Evolutionary conservation across 2,888 invertebrate genomes (phyloP).

Genomic region (Ptilodon capucinus): DNA sequence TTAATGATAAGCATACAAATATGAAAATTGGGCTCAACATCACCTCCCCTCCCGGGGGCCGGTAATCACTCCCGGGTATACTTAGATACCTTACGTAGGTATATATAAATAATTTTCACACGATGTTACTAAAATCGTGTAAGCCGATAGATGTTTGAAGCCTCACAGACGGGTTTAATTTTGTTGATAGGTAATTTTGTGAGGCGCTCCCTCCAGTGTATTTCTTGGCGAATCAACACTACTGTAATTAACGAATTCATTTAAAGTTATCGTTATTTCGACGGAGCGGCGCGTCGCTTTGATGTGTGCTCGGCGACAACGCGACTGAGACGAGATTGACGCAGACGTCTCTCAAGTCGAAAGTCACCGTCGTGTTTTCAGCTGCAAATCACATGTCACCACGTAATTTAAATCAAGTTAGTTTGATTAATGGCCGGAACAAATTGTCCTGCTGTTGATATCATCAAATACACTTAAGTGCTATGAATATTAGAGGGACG

Average conservation of each 20-base stretch:
- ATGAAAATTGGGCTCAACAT: slow-evolving; percentile 39
- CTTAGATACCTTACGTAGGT: slow-evolving; percentile 14
- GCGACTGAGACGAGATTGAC: slow-evolving; percentile 4
- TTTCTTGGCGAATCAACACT: slow-evolving; percentile 75
- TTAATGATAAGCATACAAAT: slow-evolving; percentile 35
- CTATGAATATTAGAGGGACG: background rate
- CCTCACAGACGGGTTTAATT: slow-evolving; percentile 60
- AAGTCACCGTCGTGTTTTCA: slow-evolving; percentile 35
- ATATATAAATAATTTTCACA: slow-evolving; percentile 48
- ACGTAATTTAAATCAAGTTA: slow-evolving; percentile 51
- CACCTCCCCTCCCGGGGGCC: slow-evolving; percentile 14
- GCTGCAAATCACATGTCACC: slow-evolving; percentile 42
- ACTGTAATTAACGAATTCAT: slow-evolving; percentile 76
- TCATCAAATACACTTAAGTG: slow-evolving; percentile 6
- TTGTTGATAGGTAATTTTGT: slow-evolving; percentile 71
- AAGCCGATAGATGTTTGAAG: slow-evolving; percentile 53
- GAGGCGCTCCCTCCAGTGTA: slow-evolving; percentile 54
- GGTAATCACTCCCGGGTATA: slow-evolving; percentile 42
- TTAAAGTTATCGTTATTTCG: slow-evolving; percentile 67
- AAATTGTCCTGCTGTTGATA: slow-evolving; percentile 31
- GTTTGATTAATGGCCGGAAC: slow-evolving; percentile 52
- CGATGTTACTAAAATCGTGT: slow-evolving; percentile 42
- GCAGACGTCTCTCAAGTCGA: slow-evolving; percentile 12
- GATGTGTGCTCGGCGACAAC: slow-evolving; percentile 44
- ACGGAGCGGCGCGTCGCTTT: slow-evolving; percentile 49